phyloP scores from a whole-genome alignment of 2,797 vertebrate species.

The Xerus rutilus region DNA sequence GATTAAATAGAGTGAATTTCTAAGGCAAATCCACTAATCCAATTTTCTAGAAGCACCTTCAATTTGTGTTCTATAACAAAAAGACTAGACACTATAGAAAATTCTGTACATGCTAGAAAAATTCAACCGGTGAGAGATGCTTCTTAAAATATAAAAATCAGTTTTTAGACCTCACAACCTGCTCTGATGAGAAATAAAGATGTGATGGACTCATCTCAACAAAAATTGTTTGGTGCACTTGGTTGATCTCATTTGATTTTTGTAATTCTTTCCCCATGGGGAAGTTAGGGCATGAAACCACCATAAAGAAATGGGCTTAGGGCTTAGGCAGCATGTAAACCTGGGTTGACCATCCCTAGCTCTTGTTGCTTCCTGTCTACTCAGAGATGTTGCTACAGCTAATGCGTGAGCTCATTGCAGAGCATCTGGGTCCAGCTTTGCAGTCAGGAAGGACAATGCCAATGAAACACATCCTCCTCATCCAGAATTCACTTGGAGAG shows the following conservation, averaged over 20 bases:
- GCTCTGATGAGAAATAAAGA: conserved; percentile 7
- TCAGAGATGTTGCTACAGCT: neutral
- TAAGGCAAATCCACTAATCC: neutral
- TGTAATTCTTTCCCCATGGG: neutral
- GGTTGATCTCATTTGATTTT: neutral
- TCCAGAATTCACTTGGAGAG: neutral
- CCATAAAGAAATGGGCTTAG: neutral
- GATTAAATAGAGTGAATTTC: conserved; percentile 13
- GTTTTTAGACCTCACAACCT: conserved; percentile 42
- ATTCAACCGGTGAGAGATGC: conserved; percentile 58
- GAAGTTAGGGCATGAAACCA: conserved; percentile 26
- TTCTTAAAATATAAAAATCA: conserved; percentile 68
- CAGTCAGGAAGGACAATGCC: neutral
- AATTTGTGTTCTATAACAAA: conserved; percentile 57
- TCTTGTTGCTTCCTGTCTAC: neutral
- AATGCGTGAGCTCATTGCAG: neutral
- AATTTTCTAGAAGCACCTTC: conserved; percentile 47
- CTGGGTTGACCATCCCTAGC: neutral
- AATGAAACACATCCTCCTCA: neutral
- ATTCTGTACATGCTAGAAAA: conserved; percentile 58
- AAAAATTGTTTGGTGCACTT: neutral
- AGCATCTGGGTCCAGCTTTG: neutral
- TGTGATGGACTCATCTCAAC: neutral
- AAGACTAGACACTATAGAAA: conserved; percentile 49
- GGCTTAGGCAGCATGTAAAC: neutral